phyloP scores from a whole-genome alignment of 64 coral and sea anemone genomes.

The Actinia tenebrosa region DNA sequence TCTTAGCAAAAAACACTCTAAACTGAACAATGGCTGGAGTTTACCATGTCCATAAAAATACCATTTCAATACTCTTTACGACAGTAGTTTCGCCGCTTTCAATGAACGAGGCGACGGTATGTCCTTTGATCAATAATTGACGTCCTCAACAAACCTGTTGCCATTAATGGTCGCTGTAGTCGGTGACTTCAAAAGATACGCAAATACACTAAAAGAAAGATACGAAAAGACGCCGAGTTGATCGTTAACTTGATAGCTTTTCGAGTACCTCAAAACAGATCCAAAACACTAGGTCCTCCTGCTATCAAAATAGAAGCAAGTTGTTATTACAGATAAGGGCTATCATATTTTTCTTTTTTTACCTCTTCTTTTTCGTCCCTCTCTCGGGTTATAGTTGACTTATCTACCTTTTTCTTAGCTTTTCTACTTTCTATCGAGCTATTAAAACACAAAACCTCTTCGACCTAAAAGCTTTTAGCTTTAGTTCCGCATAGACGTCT shows the following conservation, averaged over 20 bases:
- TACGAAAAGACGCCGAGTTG: neutral
- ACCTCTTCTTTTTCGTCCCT: neutral
- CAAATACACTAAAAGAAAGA: neutral
- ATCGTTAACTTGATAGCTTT: conserved; percentile 22
- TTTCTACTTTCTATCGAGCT: neutral
- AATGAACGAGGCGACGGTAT: neutral
- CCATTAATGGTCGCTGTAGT: neutral
- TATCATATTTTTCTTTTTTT: neutral
- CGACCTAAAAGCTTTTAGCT: too few species aligned
- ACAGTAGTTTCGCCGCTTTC: neutral
- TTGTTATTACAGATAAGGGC: neutral
- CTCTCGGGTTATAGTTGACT: neutral
- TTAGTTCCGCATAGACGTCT: too few species aligned
- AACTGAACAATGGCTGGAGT: neutral
- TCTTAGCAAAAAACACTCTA: neutral
- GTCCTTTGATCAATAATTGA: conserved; percentile 15
- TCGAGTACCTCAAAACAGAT: conserved; percentile 1
- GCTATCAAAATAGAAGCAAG: neutral
- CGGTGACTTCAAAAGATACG: neutral
- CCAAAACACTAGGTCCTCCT: neutral
- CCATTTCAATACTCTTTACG: neutral
- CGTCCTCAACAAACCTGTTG: neutral
- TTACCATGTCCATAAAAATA: neutral
- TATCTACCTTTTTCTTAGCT: neutral
- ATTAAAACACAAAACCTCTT: too few species aligned